Percentiles rank a stretch among this genome's conserved stretches.
phyloP scores from a whole-genome alignment of 2,113 vertebrate genomes.

The human region DNA sequence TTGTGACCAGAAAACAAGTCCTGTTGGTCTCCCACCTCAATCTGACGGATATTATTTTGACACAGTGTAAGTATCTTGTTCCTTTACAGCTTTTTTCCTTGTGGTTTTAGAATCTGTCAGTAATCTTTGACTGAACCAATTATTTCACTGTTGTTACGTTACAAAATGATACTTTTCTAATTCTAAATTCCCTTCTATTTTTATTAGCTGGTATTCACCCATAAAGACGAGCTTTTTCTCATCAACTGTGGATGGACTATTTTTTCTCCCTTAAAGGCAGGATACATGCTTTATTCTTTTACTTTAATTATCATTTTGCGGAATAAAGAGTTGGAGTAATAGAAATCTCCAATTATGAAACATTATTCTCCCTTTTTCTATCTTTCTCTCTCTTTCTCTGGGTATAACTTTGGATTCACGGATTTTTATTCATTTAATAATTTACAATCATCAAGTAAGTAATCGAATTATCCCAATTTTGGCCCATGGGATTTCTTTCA shows the following conservation, averaged over 20 bases:
- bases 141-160: conserved; percentile 7
- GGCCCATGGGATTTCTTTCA: not conserved
- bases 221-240: not conserved
- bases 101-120: not conserved
- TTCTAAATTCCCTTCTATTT: not conserved
- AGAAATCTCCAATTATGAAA: not conserved
- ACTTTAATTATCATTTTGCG: not conserved
- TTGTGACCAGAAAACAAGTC: too few species aligned
- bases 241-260: not conserved
- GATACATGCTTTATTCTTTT: not conserved
- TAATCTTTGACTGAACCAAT: not conserved
- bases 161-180: not conserved
- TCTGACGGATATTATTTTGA: not conserved
- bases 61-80: not conserved
- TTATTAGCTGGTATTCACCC: not conserved
- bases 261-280: not conserved
- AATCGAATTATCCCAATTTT: not conserved
- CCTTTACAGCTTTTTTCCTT: not conserved
- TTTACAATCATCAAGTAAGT: not conserved
- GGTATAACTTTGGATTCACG: not conserved
- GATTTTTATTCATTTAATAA: not conserved
- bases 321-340: not conserved
- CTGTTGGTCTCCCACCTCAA: not conserved
- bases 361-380: not conserved
- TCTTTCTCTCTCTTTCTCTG: not conserved